Percentiles rank a stretch among this genome's conserved stretches.
Evolutionary conservation across 1,140 invertebrate species (phyloP).

Genomic region (Ceratitis capitata): DNA sequence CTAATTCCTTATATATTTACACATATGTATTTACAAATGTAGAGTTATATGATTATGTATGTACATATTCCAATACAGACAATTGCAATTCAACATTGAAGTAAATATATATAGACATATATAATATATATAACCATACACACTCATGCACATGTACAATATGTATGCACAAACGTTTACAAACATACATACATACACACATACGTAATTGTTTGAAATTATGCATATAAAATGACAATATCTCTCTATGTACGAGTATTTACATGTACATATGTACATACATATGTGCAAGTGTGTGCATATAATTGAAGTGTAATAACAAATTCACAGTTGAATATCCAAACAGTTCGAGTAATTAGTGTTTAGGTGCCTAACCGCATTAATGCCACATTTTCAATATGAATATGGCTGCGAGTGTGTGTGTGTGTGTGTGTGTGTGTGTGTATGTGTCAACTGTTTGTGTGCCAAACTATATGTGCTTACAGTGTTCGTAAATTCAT

Average conservation of each 20-base stretch:
- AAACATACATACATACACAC: too few relatives aligned
- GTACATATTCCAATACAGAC: background rate
- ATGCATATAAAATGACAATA: slow-evolving; percentile 9
- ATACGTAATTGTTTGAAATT: background rate
- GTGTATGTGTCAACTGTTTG: background rate
- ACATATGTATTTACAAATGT: background rate
- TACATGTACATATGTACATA: background rate
- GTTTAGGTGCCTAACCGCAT: slow-evolving; percentile 25
- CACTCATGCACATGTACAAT: background rate
- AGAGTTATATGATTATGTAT: too few relatives aligned
- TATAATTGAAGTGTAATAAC: slow-evolving; percentile 36
- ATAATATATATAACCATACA: background rate
- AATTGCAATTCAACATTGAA: background rate
- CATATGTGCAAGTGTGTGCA: background rate
- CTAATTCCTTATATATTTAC: background rate
- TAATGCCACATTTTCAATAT: slow-evolving; percentile 4
- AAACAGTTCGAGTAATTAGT: slow-evolving; percentile 33
- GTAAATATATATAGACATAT: too few relatives aligned
- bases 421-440: background rate
- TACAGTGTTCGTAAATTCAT: too few relatives aligned
- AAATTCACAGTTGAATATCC: slow-evolving; percentile 34
- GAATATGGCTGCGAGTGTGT: background rate
- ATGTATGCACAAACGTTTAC: too few relatives aligned
- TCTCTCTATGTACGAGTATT: background rate
- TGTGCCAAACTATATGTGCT: too few relatives aligned